Percentiles rank a stretch among this genome's conserved stretches.
These are phyloP conservation scores for Leucosticte australis DNA, from an alignment of 2,113 vertebrate species.

Conservation along the genomic window DNA sequence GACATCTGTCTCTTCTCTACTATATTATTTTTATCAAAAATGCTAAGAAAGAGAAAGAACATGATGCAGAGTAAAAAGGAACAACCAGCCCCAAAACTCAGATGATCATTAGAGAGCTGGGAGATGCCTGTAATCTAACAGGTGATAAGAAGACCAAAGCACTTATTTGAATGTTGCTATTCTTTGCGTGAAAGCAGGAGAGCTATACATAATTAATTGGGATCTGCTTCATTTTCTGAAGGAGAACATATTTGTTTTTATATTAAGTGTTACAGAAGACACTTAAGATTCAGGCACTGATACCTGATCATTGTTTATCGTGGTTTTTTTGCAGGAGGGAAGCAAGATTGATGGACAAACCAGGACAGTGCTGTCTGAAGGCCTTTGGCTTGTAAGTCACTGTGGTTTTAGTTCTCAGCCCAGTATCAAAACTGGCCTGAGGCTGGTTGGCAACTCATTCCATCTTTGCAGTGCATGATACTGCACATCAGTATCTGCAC, in stretches of 20 bases:
- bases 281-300: slow-evolving; percentile 49
- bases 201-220: slow-evolving; percentile 63
- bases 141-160: slow-evolving; percentile 39
- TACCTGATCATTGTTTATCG: slow-evolving; percentile 31
- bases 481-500: neutral
- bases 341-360: neutral
- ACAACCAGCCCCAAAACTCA: neutral
- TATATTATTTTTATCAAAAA: slow-evolving; percentile 27
- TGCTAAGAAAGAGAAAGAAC: neutral
- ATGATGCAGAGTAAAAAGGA: neutral
- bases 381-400: neutral
- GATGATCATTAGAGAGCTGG: slow-evolving; percentile 18
- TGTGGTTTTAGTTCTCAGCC: neutral
- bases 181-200: slow-evolving; percentile 10
- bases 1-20: neutral
- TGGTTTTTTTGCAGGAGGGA: neutral
- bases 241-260: slow-evolving; percentile 56
- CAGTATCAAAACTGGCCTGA: neutral
- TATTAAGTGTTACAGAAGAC: slow-evolving; percentile 57
- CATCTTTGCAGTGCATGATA: neutral
- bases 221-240: slow-evolving; percentile 65
- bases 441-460: neutral
- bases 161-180: slow-evolving; percentile 8
- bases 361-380: neutral
- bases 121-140: slow-evolving; percentile 51